These are phyloP conservation scores for Mus spicilegus DNA, from an alignment of 2,113 vertebrate species.

Conservation along the genomic window DNA sequence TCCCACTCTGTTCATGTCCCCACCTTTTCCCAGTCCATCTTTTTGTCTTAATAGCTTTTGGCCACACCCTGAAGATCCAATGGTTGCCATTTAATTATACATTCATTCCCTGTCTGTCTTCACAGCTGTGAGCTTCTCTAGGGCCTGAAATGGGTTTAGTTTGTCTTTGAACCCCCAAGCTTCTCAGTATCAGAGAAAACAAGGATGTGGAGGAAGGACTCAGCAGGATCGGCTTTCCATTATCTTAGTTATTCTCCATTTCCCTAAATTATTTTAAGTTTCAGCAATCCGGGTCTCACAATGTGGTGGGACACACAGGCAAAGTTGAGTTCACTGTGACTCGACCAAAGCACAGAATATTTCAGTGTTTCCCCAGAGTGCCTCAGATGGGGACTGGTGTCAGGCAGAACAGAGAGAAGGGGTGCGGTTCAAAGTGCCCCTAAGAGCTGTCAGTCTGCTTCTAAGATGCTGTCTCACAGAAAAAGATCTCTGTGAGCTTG, in stretches of 20 bases:
- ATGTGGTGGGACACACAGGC: background rate
- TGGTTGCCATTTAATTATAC: background rate
- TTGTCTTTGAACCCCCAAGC: background rate
- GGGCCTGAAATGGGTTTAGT: background rate
- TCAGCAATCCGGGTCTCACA: background rate
- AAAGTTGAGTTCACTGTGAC: background rate
- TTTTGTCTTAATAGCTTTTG: background rate
- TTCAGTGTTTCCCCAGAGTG: background rate
- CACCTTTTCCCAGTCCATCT: background rate
- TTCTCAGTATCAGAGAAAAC: background rate
- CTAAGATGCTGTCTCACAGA: background rate
- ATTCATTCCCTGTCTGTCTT: background rate
- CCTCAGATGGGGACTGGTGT: background rate
- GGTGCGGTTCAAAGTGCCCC: background rate
- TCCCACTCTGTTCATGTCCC: background rate
- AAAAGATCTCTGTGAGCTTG: background rate
- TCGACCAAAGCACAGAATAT: background rate
- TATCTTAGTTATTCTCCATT: background rate
- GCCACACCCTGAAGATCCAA: background rate
- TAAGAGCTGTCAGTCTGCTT: background rate
- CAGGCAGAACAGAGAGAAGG: background rate
- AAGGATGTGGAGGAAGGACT: background rate
- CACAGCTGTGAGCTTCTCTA: background rate
- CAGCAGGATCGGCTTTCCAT: background rate
- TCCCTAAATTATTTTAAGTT: conserved; percentile 17